Base-by-base conservation (phyloP, 2,888 invertebrate genomes). In the Cosmia pyralina region DNA sequence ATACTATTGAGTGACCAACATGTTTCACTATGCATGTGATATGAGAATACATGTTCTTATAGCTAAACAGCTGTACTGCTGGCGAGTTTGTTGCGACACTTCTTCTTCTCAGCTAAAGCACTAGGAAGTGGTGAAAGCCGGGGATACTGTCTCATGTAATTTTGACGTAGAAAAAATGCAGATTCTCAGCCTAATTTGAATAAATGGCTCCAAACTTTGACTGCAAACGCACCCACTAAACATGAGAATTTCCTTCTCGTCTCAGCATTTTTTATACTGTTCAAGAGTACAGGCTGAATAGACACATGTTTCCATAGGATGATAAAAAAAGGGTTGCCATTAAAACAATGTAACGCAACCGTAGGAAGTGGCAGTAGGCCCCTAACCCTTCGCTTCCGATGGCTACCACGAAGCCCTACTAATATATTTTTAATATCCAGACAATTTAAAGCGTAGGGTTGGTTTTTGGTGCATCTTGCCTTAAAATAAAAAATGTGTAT, bases 361-460 rank as follows among this genome's bases (percentile, higher is more conserved):
- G 50, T 79, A 73, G 86, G 85, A 84, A 83, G 82, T 77, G 80
- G 72, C 69, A 15, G 50, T n/a, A 53, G 41, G 53, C 52, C 81
- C 83, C 63, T 28, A 70, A 63, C 72, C 75, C 80, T 75, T 68
- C 62, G 72, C 77, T 73, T 87, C 81, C 82, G 80, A 48, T 57
- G 38, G 52, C 59, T 44, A 82, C 78, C 76, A 53, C 77, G 88
- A 89, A 88, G 80, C 89, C 89, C 59, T 81, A 87, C n/a, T 48
- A 70, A 72, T 63, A 64, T 60, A 44, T 71, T 77, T 87, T 83
- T 77, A 81, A 84, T 83, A 78, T 77, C 69, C 73, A 74, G 11
- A 60, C 63, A 72, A 86, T 77, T n/a, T 70, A 72, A 28, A 68
- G 67, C 55, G 68, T 77, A 72, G 81, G 59, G 81, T 50, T 68